Percentiles rank a stretch among this genome's conserved stretches.
These are phyloP conservation scores for Xestoiulus laeticollis DNA, from an alignment of 2,888 invertebrate genomes.

Conservation along the genomic window DNA sequence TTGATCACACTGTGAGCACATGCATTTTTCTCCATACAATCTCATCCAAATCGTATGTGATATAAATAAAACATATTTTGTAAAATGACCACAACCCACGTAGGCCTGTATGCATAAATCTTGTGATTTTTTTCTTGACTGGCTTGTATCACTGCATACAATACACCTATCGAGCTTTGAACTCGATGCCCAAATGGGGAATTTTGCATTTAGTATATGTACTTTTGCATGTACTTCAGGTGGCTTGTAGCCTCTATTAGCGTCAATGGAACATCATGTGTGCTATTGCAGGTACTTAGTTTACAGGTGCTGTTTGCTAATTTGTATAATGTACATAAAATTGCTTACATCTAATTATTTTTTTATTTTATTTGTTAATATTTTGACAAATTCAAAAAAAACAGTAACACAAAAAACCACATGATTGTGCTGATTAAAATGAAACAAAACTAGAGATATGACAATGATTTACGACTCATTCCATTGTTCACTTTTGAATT, in stretches of 20 bases:
- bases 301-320: too few relatives aligned
- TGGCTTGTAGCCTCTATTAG: too few relatives aligned
- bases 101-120: background rate
- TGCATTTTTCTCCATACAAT: background rate
- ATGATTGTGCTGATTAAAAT: too few relatives aligned
- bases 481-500: background rate
- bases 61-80: slow-evolving; percentile 27
- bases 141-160: background rate
- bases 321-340: too few relatives aligned
- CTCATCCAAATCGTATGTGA: background rate
- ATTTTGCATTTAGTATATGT: too few relatives aligned
- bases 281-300: too few relatives aligned
- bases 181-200: background rate
- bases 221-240: too few relatives aligned
- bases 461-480: too few relatives aligned
- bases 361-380: background rate
- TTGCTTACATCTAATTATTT: too few relatives aligned
- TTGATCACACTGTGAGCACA: background rate
- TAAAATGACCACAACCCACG: background rate
- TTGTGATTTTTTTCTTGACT: background rate
- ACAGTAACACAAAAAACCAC: too few relatives aligned
- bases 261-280: too few relatives aligned
- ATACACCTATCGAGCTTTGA: background rate
- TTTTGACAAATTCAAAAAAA: background rate
- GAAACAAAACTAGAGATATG: too few relatives aligned